phyloP scores from a whole-genome alignment of 1,140 invertebrate genomes.

The Ephestia elutella region DNA sequence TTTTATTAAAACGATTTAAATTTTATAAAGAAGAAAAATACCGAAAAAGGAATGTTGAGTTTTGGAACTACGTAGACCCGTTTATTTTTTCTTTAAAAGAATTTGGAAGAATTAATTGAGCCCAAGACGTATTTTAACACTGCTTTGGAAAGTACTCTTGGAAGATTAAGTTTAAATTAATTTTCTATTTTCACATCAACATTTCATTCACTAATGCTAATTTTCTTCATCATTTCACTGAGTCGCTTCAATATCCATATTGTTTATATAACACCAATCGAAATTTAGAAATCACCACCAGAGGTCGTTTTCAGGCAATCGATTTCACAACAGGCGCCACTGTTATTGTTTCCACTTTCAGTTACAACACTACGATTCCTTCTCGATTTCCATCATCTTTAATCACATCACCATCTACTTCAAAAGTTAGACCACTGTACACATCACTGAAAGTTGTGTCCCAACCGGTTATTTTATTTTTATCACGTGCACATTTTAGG shows the following conservation, averaged over 20 bases:
- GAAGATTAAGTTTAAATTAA: neutral
- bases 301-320: conserved; percentile 6
- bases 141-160: neutral
- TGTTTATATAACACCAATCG: conserved; percentile 8
- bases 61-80: too few relatives aligned
- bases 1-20: too few relatives aligned
- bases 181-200: neutral
- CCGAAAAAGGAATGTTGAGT: too few relatives aligned
- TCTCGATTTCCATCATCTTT: neutral
- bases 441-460: conserved; percentile 16
- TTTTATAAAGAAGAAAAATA: too few relatives aligned
- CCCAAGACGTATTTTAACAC: conserved; percentile 1
- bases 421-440: conserved; percentile 5
- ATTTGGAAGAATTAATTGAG: conserved; percentile 37
- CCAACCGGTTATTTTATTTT: conserved; percentile 20
- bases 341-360: conserved; percentile 2
- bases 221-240: neutral
- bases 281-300: conserved; percentile 8
- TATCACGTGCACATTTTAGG: conserved; percentile 38
- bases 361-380: neutral
- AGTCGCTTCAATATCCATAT: neutral
- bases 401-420: conserved; percentile 17
- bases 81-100: neutral
- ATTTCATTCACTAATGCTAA: neutral
- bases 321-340: conserved; percentile 3